Base-by-base conservation (phyloP, 2,797 vertebrate genomes). In the Microctenopoma stevenorrisi region DNA sequence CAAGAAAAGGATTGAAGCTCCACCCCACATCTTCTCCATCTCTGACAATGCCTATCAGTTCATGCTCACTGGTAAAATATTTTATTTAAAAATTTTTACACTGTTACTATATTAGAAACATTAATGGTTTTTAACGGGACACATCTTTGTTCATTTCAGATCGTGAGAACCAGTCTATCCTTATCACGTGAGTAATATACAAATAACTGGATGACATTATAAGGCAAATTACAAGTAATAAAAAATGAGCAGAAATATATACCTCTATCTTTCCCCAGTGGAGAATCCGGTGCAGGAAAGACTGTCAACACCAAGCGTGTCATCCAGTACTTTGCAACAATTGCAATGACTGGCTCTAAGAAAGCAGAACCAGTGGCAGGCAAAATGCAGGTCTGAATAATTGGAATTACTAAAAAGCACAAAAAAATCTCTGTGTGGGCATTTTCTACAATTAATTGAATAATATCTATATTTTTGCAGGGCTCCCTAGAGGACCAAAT, bases 1-100 rank as follows among this genome's bases (percentile, higher is more conserved):
- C 68, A 91, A 91, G 59, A 91, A 91, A 79, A 90, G 88, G 33
- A 77, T 95, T 78, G 89, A 91, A 52, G 87, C 90, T 22, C 90
- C 90, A 68, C 89, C 89, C 22, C 89, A 90, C 72, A 91, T 91
- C 68, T 91, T 91, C 68, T 97, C 96, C 89, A 96, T 97, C 88
- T 96, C 96, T 7, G 96, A 97, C 65, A 97, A 95, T 0, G 96
- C 95, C 75, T 97, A 96, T 83, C 96, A 97, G 91, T 80, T 74
- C 86, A 94, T 94, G 93, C 90, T 90, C 75, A 91, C 88, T 46
- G 88, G 88, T 91, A 74, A 56, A 44, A 42, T 62, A 5, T 8
- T 46, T 46, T 46, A 46, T 42, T 42, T 15, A 22, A 22, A 22
- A 22, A 18, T 18, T 18, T 22, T 22, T 22, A 22, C 22, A 22